Conservation (phyloP, 2,797 vertebrate genomes). For the Meda fulgida region DNA sequence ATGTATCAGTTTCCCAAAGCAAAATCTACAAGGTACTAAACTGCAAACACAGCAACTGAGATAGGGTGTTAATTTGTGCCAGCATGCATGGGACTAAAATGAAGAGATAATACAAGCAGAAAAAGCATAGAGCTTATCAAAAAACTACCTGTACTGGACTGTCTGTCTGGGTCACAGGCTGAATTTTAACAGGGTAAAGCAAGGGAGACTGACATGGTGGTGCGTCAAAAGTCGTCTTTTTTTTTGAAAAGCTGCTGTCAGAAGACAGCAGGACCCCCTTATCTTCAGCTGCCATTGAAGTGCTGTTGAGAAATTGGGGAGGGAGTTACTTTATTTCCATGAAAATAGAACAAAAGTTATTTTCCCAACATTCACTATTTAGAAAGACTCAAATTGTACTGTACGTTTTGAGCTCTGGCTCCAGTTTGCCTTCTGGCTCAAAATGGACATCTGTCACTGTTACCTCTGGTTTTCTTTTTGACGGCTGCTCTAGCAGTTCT, state of each 20-base stretch:
- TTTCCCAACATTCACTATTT: neutral
- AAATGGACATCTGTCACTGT: neutral
- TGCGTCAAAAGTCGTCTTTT: neutral
- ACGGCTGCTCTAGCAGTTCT: constrained; percentile 56
- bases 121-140: neutral
- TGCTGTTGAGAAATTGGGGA: constrained; percentile 22
- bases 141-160: constrained; percentile 31
- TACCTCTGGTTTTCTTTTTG: constrained; percentile 24
- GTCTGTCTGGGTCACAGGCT: constrained; percentile 25
- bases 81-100: neutral
- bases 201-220: constrained; percentile 29
- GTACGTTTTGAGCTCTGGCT: neutral
- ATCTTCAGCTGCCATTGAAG: neutral
- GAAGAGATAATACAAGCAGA: neutral
- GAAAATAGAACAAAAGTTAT: neutral
- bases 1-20: constrained; percentile 90
- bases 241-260: constrained; percentile 22
- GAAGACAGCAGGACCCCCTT: constrained; percentile 3
- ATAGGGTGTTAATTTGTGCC: neutral
- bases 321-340: neutral
- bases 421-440: neutral
- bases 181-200: neutral
- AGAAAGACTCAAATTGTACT: neutral
- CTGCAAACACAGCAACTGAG: neutral
- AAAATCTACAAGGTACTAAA: neutral